Evolutionary conservation across 2,797 vertebrate species (phyloP).

Genomic region (Muscicapa comitata): DNA sequence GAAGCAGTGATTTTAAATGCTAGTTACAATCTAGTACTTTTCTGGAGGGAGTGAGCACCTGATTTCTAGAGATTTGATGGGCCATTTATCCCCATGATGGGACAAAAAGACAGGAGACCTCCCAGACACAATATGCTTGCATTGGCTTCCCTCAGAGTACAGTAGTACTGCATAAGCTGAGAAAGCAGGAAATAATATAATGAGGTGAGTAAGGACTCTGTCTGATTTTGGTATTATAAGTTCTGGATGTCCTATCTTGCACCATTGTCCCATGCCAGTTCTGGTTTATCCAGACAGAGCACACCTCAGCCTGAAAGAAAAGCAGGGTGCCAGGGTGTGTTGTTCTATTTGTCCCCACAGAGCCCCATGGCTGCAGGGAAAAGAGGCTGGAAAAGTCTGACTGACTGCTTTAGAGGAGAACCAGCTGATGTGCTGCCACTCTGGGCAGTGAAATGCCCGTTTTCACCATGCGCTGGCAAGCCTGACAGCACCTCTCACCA

Average conservation of each 20-base stretch:
- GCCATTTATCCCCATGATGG: background rate
- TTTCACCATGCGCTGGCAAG: background rate
- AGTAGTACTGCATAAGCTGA: background rate
- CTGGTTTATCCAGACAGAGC: background rate
- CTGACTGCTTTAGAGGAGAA: background rate
- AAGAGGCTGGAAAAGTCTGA: background rate
- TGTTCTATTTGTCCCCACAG: background rate
- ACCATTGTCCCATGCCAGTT: background rate
- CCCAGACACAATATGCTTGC: background rate
- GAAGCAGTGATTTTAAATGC: background rate
- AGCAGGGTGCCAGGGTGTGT: background rate
- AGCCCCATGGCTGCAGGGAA: background rate
- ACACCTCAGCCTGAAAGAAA: background rate
- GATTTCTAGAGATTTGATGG: background rate
- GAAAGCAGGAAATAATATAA: background rate
- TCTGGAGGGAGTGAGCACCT: background rate
- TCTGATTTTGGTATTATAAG: background rate
- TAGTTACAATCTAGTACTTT: background rate
- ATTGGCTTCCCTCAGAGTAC: background rate
- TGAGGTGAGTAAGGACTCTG: background rate
- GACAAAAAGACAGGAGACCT: background rate
- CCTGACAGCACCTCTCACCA: background rate
- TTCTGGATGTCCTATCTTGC: background rate
- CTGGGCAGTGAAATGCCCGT: background rate
- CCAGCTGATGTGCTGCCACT: background rate